A percentile compares a stretch with the other conserved stretches of the same genome.
Conservation (phyloP, 2,888 invertebrate genomes). For the Melinopterus prodromus region DNA sequence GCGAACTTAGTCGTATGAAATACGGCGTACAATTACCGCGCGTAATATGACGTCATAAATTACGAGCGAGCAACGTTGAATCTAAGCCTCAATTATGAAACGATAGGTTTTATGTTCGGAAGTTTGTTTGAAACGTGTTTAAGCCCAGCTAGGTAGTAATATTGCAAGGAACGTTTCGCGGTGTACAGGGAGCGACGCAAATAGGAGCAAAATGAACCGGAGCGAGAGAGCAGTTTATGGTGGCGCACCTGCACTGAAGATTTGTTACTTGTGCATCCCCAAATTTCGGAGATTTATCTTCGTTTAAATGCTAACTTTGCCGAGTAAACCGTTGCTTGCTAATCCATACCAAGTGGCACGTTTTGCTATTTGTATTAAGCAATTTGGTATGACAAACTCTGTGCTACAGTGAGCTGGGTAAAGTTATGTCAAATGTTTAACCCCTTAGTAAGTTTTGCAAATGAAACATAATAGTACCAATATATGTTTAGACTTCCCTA, state of each 20-base stretch:
- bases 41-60: slow-evolving; percentile 43
- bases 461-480: too few species aligned
- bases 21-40: slow-evolving; percentile 43
- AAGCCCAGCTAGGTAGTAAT: not conserved
- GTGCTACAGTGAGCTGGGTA: too few species aligned
- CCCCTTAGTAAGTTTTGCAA: too few species aligned
- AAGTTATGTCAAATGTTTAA: too few species aligned
- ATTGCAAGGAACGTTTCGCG: not conserved
- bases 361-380: too few species aligned
- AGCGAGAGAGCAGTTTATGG: slow-evolving; percentile 10
- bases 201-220: too few species aligned
- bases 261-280: slow-evolving; percentile 30
- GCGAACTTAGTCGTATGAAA: slow-evolving; percentile 45
- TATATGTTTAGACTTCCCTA: too few species aligned
- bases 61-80: slow-evolving; percentile 26
- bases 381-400: too few species aligned
- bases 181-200: not conserved
- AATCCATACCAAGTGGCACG: too few species aligned
- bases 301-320: not conserved
- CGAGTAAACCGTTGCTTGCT: too few species aligned
- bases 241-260: slow-evolving; percentile 34
- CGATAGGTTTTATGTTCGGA: slow-evolving; percentile 30
- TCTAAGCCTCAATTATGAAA: slow-evolving; percentile 33
- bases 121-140: slow-evolving; percentile 15
- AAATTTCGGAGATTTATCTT: slow-evolving; percentile 16